These are phyloP conservation scores for Xenus cinereus DNA, from an alignment of 2,113 vertebrate species.

Conservation along the genomic window DNA sequence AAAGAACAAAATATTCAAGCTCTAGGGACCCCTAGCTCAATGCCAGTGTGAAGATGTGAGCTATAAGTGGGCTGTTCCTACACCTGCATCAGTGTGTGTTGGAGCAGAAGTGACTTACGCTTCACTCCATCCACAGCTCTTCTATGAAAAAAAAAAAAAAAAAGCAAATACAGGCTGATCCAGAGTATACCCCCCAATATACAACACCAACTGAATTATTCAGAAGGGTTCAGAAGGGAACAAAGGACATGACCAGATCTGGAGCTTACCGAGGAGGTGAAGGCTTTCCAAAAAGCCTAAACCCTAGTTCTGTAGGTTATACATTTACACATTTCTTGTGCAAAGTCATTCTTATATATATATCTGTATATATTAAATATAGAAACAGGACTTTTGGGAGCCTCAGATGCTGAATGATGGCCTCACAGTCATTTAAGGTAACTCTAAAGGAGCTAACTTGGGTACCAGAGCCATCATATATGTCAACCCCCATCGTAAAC, in stretches of 20 bases:
- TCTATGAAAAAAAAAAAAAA: not conserved
- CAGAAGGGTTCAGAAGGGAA: not conserved
- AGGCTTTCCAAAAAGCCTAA: not conserved
- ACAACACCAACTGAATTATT: not conserved
- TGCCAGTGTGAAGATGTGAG: not conserved
- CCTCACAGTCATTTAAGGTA: not conserved
- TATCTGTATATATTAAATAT: not conserved
- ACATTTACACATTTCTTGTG: not conserved
- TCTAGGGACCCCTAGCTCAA: too few relatives aligned
- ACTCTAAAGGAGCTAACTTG: not conserved
- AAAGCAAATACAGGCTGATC: not conserved
- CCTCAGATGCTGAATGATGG: not conserved
- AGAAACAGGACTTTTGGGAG: not conserved
- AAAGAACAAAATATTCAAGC: not conserved
- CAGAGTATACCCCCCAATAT: not conserved
- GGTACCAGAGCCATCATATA: not conserved
- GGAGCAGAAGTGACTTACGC: not conserved
- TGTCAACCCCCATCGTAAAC: not conserved
- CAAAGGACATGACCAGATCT: not conserved
- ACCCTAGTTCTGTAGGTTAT: not conserved
- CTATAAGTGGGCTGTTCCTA: not conserved
- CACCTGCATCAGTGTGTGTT: not conserved
- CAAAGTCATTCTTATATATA: not conserved
- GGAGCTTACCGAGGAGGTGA: not conserved
- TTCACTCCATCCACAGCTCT: not conserved